Conservation (phyloP, 2,888 invertebrate genomes). For the Tanypteryx hageni region DNA sequence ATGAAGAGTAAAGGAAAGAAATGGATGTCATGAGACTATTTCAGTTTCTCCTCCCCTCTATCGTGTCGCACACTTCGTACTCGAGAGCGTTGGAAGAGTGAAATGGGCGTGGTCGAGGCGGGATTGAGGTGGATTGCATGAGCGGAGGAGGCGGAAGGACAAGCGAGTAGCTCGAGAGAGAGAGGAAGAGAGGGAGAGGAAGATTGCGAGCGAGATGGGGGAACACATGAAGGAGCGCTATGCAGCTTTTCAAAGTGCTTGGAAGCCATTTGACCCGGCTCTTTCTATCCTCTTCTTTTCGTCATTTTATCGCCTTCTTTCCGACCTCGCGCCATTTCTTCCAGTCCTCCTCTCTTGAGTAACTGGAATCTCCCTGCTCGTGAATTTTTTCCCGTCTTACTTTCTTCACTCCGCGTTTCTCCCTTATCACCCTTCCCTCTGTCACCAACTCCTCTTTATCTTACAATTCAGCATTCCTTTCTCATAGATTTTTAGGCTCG, state of each 20-base stretch:
- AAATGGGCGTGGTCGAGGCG: not conserved
- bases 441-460: too few relatives aligned
- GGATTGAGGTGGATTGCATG: not conserved
- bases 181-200: not conserved
- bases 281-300: not conserved
- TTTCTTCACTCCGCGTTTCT: too few relatives aligned
- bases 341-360: not conserved
- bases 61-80: not conserved
- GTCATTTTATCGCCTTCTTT: not conserved
- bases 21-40: not conserved
- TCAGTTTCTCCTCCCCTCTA: not conserved
- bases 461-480: too few relatives aligned
- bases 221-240: not conserved
- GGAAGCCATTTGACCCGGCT: not conserved
- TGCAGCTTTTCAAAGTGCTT: not conserved
- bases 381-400: too few relatives aligned
- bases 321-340: not conserved
- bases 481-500: too few relatives aligned
- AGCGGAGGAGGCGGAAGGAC: not conserved
- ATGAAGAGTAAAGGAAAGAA: not conserved
- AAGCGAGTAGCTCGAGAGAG: not conserved
- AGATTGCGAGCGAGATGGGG: not conserved
- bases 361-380: not conserved
- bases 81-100: not conserved
- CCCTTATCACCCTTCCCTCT: too few relatives aligned